phyloP scores from a whole-genome alignment of 2,113 vertebrate species.

The cat (Felis catus) region F.catus_Fca126_mat1.0 CM031416.1:140492001-140492500 shows the following conservation, averaged over 20 bases:
- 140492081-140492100: background rate
- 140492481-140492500: background rate
- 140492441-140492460: background rate
- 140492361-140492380: slow-evolving; percentile 13
- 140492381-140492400: background rate
- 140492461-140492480: background rate
- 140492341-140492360: slow-evolving; percentile 28
- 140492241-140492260: slow-evolving; percentile 49
- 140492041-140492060: background rate
- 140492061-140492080: background rate
- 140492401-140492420: background rate
- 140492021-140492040: background rate
- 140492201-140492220: slow-evolving; percentile 12
- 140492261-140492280: slow-evolving; percentile 15
- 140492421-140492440: background rate
- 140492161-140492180: background rate
- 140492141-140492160: background rate
- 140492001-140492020: background rate
- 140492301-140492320: slow-evolving; percentile 36
- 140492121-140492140: background rate
- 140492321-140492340: slow-evolving; percentile 3
- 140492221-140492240: slow-evolving; percentile 52
- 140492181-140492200: slow-evolving; percentile 38
- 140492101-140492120: background rate
- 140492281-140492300: background rate